Evolutionary conservation across 2,888 invertebrate genomes (phyloP).

Genomic region (Cenopis cana): DNA sequence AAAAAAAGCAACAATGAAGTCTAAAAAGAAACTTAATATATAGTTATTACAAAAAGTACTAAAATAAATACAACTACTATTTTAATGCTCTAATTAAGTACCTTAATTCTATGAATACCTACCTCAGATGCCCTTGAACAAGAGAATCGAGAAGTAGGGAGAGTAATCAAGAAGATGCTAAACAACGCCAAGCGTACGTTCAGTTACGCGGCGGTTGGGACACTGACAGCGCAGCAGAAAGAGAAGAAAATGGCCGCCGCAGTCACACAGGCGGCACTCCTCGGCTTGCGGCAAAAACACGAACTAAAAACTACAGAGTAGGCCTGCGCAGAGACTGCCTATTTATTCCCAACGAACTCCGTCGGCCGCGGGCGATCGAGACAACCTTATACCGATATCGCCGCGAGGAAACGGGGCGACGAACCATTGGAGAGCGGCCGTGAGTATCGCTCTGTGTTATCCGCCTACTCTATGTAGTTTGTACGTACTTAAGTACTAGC

Average conservation of each 20-base stretch:
- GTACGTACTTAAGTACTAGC: slow-evolving; percentile 53
- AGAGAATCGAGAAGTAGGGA: slow-evolving; percentile 72
- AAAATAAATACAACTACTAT: slow-evolving; percentile 44
- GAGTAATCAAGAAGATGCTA: slow-evolving; percentile 69
- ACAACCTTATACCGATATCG: slow-evolving; percentile 36
- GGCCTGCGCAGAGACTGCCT: slow-evolving; percentile 54
- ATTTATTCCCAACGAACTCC: not conserved
- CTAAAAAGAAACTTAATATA: not conserved
- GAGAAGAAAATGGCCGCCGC: slow-evolving; percentile 82
- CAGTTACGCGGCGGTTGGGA: slow-evolving; percentile 62
- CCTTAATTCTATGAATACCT: slow-evolving; percentile 50
- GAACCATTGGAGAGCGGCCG: slow-evolving; percentile 51
- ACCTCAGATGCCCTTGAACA: slow-evolving; percentile 54
- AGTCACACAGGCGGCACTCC: slow-evolving; percentile 59
- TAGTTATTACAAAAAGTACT: not conserved
- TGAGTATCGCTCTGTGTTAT: slow-evolving; percentile 51
- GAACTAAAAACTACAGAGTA: slow-evolving; percentile 61
- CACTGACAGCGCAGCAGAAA: slow-evolving; percentile 76
- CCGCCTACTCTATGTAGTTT: slow-evolving; percentile 60
- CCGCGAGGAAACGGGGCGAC: slow-evolving; percentile 41
- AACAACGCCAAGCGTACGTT: slow-evolving; percentile 61
- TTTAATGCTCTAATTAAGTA: not conserved
- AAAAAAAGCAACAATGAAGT: not conserved
- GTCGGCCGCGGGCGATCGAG: slow-evolving; percentile 23
- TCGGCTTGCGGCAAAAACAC: slow-evolving; percentile 56